A percentile compares a stretch with the other conserved stretches of the same genome.
Evolutionary conservation across 2,113 vertebrate species (phyloP).

Genomic region (Dicaeum eximium): DNA sequence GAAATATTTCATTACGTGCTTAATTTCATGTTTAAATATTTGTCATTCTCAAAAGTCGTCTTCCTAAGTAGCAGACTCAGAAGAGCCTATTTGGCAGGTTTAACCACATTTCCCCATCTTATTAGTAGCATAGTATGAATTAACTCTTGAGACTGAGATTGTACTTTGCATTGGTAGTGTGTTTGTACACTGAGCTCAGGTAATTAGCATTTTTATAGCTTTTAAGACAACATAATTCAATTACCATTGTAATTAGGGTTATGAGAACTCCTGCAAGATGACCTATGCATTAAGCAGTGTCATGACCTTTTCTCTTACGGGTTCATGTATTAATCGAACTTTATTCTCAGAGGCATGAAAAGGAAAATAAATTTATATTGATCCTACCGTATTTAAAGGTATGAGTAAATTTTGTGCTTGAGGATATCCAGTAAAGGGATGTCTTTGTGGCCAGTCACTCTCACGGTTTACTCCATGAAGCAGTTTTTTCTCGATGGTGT

Average conservation of each 20-base stretch:
- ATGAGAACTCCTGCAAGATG: conserved; percentile 67
- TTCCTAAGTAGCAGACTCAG: not conserved
- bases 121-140: conserved; percentile 3
- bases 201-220: conserved; percentile 61
- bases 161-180: not conserved
- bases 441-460: conserved; percentile 56
- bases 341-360: conserved; percentile 68
- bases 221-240: conserved; percentile 60
- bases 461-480: conserved; percentile 69
- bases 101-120: conserved; percentile 24
- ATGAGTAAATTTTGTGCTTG: conserved; percentile 80
- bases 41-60: conserved; percentile 6
- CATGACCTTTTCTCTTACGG: conserved; percentile 63
- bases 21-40: conserved; percentile 48
- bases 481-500: conserved; percentile 71
- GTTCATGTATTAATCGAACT: conserved; percentile 69
- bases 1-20: conserved; percentile 32
- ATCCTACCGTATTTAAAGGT: conserved; percentile 91
- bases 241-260: conserved; percentile 64
- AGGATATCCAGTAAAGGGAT: conserved; percentile 78
- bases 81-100: conserved; percentile 33
- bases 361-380: conserved; percentile 74
- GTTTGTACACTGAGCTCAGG: conserved; percentile 5
- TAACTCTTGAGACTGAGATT: conserved; percentile 33
- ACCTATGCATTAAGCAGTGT: conserved; percentile 61